Conservation (phyloP, 2,888 invertebrate genomes). For the Horisme vitalbata region DNA sequence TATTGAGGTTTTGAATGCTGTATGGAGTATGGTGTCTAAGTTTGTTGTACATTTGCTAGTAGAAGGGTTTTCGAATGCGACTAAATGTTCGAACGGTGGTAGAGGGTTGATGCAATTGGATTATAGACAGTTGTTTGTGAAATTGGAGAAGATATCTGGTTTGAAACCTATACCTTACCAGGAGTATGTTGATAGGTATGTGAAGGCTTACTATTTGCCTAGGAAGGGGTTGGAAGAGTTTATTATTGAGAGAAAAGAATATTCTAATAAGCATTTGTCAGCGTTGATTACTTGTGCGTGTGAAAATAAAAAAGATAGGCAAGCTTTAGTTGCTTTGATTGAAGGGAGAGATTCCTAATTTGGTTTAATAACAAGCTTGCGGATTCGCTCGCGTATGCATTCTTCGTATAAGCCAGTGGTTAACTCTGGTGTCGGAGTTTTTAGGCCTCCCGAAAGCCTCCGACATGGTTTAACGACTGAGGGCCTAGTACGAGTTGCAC, state of each 20-base stretch:
- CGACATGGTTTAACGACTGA: too few species aligned
- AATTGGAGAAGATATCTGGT: slow-evolving; percentile 93
- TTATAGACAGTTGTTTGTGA: slow-evolving; percentile 96
- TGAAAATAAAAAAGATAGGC: slow-evolving; percentile 93
- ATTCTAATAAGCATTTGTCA: slow-evolving; percentile 93
- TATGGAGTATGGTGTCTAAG: slow-evolving; percentile 95
- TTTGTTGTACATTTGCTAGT: slow-evolving; percentile 94
- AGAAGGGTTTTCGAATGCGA: slow-evolving; percentile 95
- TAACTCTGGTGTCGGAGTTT: too few species aligned
- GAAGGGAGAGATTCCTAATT: slow-evolving; percentile 83
- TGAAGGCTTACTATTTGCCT: slow-evolving; percentile 98
- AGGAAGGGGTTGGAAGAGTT: slow-evolving; percentile 94
- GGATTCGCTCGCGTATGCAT: too few species aligned
- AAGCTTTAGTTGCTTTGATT: slow-evolving; percentile 88
- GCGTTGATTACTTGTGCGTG: slow-evolving; percentile 93
- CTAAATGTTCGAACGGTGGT: slow-evolving; percentile 97
- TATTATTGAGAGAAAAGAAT: slow-evolving; percentile 93
- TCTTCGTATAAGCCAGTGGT: too few species aligned
- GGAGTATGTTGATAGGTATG: slow-evolving; percentile 95
- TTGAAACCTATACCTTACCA: slow-evolving; percentile 93
- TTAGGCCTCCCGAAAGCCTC: too few species aligned
- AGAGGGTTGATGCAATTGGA: slow-evolving; percentile 98
- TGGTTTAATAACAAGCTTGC: too few species aligned
- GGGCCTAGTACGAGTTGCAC: too few species aligned
- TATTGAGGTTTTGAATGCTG: slow-evolving; percentile 84